phyloP scores from a whole-genome alignment of 2,888 invertebrate species.

The Neoaliturus tenellus region DNA sequence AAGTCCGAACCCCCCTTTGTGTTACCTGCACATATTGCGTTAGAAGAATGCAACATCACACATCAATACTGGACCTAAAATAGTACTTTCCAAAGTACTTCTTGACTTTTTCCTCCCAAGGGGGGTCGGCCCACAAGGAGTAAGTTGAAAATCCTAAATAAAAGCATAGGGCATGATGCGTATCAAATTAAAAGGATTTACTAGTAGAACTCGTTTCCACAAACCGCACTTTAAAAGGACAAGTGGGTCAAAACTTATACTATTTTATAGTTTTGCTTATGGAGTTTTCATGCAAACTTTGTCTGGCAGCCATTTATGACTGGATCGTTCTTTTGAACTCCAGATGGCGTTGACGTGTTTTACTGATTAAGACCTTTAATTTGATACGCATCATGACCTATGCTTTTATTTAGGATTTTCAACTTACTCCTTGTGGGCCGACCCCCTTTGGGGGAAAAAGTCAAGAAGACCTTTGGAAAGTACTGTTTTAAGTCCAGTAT shows the following conservation, averaged over 20 bases:
- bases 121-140: no score
- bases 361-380: not conserved
- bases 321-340: constrained; percentile 13
- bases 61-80: constrained; percentile 13
- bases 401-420: no score
- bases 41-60: constrained; percentile 1
- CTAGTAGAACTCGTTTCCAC: not conserved
- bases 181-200: no score
- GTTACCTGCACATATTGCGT: not conserved
- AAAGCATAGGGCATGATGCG: constrained; percentile 1
- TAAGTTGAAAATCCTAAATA: constrained; percentile 13
- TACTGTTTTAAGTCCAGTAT: not conserved
- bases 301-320: constrained; percentile 8
- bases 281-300: constrained; percentile 9
- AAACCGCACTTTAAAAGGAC: not conserved
- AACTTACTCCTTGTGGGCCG: no score
- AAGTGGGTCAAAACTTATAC: constrained; percentile 2
- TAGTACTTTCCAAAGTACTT: no score
- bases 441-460: no score
- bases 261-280: constrained; percentile 13
- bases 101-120: no score
- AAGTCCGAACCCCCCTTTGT: not conserved
- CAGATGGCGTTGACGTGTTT: not conserved
- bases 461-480: no score
- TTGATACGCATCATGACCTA: no score